Base-by-base conservation (phyloP, 2,888 invertebrate species). In the Idaea aversata region DNA sequence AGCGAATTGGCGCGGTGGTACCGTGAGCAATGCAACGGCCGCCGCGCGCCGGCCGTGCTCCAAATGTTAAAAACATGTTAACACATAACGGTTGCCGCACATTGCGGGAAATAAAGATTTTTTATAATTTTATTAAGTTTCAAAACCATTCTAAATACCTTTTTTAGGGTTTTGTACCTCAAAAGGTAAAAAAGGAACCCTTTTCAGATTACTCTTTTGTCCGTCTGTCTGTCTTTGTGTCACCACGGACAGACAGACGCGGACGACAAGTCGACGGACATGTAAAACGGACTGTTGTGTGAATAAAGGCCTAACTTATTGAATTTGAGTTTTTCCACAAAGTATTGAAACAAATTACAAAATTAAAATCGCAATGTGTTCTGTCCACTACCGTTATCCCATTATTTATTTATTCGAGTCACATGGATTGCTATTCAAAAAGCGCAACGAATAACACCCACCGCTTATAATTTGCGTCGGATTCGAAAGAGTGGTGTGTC, bases 381-480 rank as follows among this genome's bases (percentile, higher is more conserved):
- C 62, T 34, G 25, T 36, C 59, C 63, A 62, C 13, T 16, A 58
- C 61, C 61, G 65, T 65, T 58, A 68, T 68, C 61, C 60, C 62
- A 69, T 71, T 72, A 73, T 70, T 74, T 68, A 71, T 72, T 70
- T 73, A 75, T 75, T 68, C 75, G 62, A 63, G 63, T 66, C 66
- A 63, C 73, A 70, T 67, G 66, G 67, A 68, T 65, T 69, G 76
- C 77, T 76, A 76, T 80, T 82, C 81, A 83, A 83, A 86, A 85
- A 84, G 74, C 75, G 80, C 76, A 71, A 77, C 79, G 81, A 80
- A 78, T 77, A 80, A 77, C 78, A 72, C 75, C 84, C 47, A 13
- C 47, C 47, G 83, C 85, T 88, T 86, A 86, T 85, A 85, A 85
- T 87, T 85, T 81, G 77, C 75, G 69, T 69, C 68, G 74, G 78